Evolutionary conservation across 1,140 invertebrate species (phyloP).

Genomic region (Mactra quadrangularis): DNA sequence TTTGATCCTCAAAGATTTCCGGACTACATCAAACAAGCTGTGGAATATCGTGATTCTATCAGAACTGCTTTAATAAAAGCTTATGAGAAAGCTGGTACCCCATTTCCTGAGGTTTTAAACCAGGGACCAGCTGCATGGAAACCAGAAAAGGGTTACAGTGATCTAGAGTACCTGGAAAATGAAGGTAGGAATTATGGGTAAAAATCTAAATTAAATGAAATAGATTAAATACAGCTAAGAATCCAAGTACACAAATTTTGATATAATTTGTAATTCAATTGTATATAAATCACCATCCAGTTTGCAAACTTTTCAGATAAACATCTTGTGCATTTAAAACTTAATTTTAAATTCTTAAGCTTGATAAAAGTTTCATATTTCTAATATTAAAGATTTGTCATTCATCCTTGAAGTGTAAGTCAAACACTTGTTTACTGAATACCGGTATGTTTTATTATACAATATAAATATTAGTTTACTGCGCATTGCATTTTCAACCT

Average conservation of each 20-base stretch:
- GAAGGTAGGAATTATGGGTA: conserved; percentile 46
- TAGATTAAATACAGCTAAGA: background rate
- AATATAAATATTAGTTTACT: no score
- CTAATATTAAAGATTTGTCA: no score
- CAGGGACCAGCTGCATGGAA: conserved; percentile 59
- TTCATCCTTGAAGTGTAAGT: no score
- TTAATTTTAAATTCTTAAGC: no score
- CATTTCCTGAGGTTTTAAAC: background rate
- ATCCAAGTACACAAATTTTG: background rate
- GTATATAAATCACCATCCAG: no score
- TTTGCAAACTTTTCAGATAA: no score
- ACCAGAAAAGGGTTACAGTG: conserved; percentile 52
- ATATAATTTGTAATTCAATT: background rate
- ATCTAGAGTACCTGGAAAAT: conserved; percentile 50
- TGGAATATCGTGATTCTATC: conserved; percentile 60
- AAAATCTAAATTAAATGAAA: background rate
- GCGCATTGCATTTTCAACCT: no score
- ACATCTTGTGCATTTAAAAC: no score
- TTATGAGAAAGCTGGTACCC: background rate
- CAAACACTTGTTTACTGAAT: no score
- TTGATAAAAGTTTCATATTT: no score
- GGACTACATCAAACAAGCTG: conserved; percentile 64
- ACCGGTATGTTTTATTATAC: no score
- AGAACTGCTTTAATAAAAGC: conserved; percentile 7
- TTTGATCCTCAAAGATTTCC: conserved; percentile 69